Evolutionary conservation across 2,113 vertebrate genomes (phyloP).

Genomic region (human (Homo sapiens)): DNA sequence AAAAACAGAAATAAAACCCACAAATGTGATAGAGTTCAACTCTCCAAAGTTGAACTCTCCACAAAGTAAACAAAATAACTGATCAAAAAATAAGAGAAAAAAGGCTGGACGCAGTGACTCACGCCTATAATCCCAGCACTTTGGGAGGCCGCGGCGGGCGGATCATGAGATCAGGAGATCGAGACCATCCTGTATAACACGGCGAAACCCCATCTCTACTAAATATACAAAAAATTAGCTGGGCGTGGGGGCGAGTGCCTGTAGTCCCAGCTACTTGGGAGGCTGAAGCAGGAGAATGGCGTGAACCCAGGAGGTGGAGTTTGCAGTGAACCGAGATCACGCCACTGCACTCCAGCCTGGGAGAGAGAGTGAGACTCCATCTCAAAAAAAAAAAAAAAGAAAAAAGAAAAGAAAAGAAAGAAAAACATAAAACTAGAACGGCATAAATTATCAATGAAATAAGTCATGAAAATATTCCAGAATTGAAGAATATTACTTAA

Average conservation of each 20-base stretch:
- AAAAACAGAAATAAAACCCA: too few species aligned
- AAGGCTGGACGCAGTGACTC: not conserved
- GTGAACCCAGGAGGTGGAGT: too few species aligned
- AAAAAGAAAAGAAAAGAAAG: not conserved
- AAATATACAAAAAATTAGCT: not conserved
- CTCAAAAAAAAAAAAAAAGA: not conserved
- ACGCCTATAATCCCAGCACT: not conserved
- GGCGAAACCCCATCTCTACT: too few species aligned
- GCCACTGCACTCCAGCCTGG: too few species aligned
- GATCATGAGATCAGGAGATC: not conserved
- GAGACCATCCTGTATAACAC: not conserved
- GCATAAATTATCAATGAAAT: not conserved
- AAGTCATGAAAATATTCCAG: not conserved
- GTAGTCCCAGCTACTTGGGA: too few species aligned
- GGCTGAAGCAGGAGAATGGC: too few species aligned
- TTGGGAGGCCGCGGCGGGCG: not conserved
- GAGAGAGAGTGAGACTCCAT: not conserved
- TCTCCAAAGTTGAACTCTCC: too few species aligned
- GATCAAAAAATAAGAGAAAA: too few species aligned
- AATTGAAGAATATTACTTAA: not conserved
- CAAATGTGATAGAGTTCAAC: too few species aligned
- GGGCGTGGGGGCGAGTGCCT: not conserved
- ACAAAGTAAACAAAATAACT: too few species aligned
- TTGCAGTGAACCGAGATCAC: too few species aligned
- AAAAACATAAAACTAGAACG: not conserved